These are phyloP conservation scores for Liopterus haemorrhoidalis DNA, from an alignment of 2,888 invertebrate genomes.

Conservation along the genomic window DNA sequence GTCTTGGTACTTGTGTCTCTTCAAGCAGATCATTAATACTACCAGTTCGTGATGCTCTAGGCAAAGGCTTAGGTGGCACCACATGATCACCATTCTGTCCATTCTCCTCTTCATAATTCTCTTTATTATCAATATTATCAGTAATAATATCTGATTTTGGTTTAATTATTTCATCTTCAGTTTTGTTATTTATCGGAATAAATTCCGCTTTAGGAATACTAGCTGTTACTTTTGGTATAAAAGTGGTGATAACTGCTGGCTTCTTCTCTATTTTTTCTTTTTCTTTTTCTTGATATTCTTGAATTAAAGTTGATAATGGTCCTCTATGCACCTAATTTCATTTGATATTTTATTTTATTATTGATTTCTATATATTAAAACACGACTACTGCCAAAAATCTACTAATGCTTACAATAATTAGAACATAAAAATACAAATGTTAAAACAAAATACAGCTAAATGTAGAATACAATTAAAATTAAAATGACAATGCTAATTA, in stretches of 20 bases:
- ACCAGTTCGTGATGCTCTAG: conserved; percentile 64
- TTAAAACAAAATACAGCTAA: conserved; percentile 28
- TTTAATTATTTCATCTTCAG: too few species aligned
- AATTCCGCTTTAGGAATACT: conserved; percentile 42
- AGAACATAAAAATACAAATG: conserved; percentile 32
- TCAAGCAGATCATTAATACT: conserved; percentile 63
- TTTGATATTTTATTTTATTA: conserved; percentile 18
- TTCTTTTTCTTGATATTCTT: conserved; percentile 44
- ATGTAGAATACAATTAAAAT: too few species aligned
- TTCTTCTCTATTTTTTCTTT: conserved; percentile 47
- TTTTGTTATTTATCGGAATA: too few species aligned
- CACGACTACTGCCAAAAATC: neutral
- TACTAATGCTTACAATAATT: neutral
- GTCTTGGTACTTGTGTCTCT: conserved; percentile 55
- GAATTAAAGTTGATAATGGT: conserved; percentile 48
- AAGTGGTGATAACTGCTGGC: conserved; percentile 40
- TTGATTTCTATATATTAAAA: neutral
- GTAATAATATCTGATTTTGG: too few species aligned
- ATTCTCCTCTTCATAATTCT: conserved; percentile 27
- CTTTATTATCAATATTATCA: conserved; percentile 45
- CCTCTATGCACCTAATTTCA: conserved; percentile 55
- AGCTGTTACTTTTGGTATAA: conserved; percentile 37
- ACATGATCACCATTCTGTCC: conserved; percentile 42
- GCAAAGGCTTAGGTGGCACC: conserved; percentile 73
- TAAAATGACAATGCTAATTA: too few species aligned